Conservation (phyloP, 1,140 invertebrate species). For the Tetramorium simillimum region DNA sequence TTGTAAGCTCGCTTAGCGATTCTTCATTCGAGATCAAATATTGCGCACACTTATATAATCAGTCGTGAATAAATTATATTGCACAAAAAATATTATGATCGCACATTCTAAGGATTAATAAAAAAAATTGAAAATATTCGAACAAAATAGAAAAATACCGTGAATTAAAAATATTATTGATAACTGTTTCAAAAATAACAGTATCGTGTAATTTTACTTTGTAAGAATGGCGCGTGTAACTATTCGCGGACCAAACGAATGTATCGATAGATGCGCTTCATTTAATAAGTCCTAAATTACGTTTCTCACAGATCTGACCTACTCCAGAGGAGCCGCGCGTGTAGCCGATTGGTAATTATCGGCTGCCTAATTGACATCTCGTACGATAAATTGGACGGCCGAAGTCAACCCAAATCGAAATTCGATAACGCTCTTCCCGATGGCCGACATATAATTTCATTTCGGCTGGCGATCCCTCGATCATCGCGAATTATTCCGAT, state of each 20-base stretch:
- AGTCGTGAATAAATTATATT: too few relatives aligned
- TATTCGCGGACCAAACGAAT: background rate
- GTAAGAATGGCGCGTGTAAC: background rate
- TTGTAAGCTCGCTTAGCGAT: background rate
- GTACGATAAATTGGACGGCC: constrained; percentile 41
- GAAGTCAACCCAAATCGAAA: constrained; percentile 17
- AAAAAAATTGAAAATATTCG: too few relatives aligned
- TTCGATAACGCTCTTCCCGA: constrained; percentile 28
- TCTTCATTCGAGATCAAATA: background rate
- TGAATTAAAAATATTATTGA: too few relatives aligned
- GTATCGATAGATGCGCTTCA: constrained; percentile 18
- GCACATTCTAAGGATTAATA: too few relatives aligned
- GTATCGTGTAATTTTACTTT: background rate
- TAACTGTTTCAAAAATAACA: too few relatives aligned
- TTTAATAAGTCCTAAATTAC: constrained; percentile 59
- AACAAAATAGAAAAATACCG: too few relatives aligned
- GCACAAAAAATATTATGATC: too few relatives aligned
- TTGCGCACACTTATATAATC: too few relatives aligned
- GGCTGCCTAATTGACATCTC: constrained; percentile 32
- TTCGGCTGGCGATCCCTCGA: constrained; percentile 27
- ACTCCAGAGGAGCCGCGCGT: background rate
- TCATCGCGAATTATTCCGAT: constrained; percentile 40
- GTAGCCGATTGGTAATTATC: constrained; percentile 43
- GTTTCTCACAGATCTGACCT: constrained; percentile 1
- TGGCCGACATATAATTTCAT: constrained; percentile 31